These are phyloP conservation scores for Esox niger DNA, from an alignment of 2,113 vertebrate species.

Conservation along the genomic window DNA sequence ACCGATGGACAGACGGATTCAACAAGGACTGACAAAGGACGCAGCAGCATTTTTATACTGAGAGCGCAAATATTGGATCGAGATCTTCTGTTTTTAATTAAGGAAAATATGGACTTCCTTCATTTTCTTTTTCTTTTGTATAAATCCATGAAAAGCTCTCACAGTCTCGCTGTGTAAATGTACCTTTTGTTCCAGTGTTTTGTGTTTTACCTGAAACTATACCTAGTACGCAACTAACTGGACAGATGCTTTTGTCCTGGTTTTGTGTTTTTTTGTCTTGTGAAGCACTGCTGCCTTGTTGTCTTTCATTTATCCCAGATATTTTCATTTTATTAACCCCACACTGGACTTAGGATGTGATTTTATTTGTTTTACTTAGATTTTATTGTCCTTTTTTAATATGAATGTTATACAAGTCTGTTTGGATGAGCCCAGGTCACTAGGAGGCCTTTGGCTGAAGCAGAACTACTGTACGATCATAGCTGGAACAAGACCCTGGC, in stretches of 20 bases:
- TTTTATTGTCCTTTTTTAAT: constrained; percentile 44
- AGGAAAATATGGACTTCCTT: background rate
- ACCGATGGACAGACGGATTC: constrained; percentile 17
- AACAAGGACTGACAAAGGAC: constrained; percentile 7
- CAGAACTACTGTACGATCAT: constrained; percentile 81
- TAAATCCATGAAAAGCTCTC: background rate
- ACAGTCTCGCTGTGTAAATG: background rate
- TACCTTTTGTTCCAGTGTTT: constrained; percentile 4
- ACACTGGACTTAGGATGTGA: constrained; percentile 82
- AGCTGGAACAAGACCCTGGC: constrained; percentile 48
- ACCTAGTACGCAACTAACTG: constrained; percentile 41
- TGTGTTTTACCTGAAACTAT: constrained; percentile 7
- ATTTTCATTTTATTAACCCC: constrained; percentile 67
- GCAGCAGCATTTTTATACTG: background rate
- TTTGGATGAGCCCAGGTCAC: too few species aligned
- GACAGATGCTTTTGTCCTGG: constrained; percentile 43
- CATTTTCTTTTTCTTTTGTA: background rate
- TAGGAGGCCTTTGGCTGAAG: constrained; percentile 47
- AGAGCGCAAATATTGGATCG: background rate
- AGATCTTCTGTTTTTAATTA: background rate
- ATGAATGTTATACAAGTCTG: constrained; percentile 72
- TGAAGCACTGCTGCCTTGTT: constrained; percentile 73
- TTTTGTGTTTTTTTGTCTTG: constrained; percentile 68
- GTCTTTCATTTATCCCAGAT: constrained; percentile 40
- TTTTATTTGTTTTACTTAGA: constrained; percentile 46